Evolutionary conservation across 1,140 invertebrate species (phyloP).

Genomic region (Lepidostoma basale): DNA sequence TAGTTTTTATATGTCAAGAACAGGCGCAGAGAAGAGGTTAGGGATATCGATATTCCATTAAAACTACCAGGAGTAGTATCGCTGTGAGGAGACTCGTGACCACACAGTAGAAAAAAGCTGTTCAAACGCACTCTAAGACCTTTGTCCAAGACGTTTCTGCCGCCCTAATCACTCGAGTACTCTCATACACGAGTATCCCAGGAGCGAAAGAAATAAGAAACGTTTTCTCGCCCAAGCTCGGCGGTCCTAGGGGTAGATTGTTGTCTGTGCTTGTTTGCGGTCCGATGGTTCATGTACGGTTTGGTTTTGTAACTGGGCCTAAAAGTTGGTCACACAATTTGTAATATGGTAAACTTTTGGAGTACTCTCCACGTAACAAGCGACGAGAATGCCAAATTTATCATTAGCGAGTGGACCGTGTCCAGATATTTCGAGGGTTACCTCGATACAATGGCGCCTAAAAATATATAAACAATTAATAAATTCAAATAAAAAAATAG

Average conservation of each 20-base stretch:
- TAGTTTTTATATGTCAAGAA: slow-evolving; percentile 15
- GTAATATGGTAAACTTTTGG: slow-evolving; percentile 11
- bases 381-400: neutral
- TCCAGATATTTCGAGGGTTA: neutral
- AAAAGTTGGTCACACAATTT: slow-evolving; percentile 4
- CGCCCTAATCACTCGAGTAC: slow-evolving; percentile 8
- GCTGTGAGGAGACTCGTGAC: neutral
- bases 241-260: neutral
- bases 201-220: neutral
- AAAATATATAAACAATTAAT: too few species aligned
- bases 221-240: neutral
- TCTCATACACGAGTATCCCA: neutral
- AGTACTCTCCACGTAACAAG: slow-evolving; percentile 1
- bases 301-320: neutral
- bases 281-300: too few species aligned
- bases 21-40: neutral
- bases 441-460: too few species aligned
- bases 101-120: neutral
- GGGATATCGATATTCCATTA: slow-evolving; percentile 12
- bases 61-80: neutral
- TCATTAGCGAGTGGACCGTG: neutral
- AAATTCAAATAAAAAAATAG: too few species aligned
- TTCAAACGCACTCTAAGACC: neutral
- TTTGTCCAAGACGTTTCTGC: slow-evolving; percentile 23
- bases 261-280: neutral